phyloP scores from a whole-genome alignment of 2,888 invertebrate genomes.

The Drosophila gaucha region DNA sequence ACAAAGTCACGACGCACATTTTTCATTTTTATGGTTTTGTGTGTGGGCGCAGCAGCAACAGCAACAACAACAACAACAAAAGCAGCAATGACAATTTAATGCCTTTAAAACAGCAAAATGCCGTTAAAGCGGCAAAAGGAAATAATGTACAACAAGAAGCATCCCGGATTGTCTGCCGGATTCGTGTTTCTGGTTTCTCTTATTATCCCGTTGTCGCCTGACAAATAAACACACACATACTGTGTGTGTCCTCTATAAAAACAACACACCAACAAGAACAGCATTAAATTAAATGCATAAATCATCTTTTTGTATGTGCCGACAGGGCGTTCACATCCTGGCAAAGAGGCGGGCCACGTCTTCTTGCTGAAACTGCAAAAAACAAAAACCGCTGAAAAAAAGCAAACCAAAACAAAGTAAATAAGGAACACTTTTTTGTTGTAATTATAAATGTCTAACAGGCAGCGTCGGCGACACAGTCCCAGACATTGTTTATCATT shows the following conservation, averaged over 20 bases:
- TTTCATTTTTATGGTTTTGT: conserved; percentile 68
- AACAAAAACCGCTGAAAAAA: conserved; percentile 11
- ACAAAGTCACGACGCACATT: conserved; percentile 66
- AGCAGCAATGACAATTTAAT: conserved; percentile 67
- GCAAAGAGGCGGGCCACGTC: conserved; percentile 20
- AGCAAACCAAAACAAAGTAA: conserved; percentile 26
- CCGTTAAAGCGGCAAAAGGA: conserved; percentile 70
- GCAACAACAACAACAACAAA: conserved; percentile 13
- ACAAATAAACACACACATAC: conserved; percentile 75
- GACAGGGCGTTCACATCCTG: conserved; percentile 44
- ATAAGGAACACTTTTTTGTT: conserved; percentile 50
- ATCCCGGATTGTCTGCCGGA: conserved; percentile 49
- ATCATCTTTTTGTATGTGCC: conserved; percentile 68
- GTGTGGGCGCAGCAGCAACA: conserved; percentile 27
- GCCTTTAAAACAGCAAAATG: conserved; percentile 77
- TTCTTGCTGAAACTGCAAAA: conserved; percentile 21
- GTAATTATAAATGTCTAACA: conserved; percentile 74
- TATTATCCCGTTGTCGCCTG: conserved; percentile 78
- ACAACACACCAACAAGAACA: conserved; percentile 46
- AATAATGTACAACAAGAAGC: conserved; percentile 40
- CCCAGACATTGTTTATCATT: conserved; percentile 63
- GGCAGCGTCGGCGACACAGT: conserved; percentile 33
- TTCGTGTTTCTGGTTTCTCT: conserved; percentile 57
- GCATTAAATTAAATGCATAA: conserved; percentile 78
- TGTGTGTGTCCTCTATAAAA: conserved; percentile 8